Percentiles rank a stretch among this genome's conserved stretches.
These are phyloP conservation scores for Notocelia uddmanniana DNA, from an alignment of 2,888 invertebrate species.

Conservation along the genomic window DNA sequence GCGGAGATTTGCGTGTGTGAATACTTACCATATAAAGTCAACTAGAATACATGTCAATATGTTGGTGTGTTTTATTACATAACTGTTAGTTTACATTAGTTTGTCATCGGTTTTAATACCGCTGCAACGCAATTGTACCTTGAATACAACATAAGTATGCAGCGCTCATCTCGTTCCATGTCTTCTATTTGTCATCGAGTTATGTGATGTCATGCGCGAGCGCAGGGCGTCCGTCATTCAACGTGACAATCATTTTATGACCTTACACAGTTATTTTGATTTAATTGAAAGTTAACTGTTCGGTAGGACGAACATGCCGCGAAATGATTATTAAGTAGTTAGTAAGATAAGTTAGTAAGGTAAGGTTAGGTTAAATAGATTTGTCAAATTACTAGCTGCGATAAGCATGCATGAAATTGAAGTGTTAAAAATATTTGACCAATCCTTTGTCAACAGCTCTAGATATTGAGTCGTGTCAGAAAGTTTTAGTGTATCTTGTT, in stretches of 20 bases:
- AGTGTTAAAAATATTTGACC: too few relatives aligned
- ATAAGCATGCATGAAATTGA: too few relatives aligned
- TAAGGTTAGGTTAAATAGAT: too few relatives aligned
- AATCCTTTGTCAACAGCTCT: not conserved
- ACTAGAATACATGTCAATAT: constrained; percentile 2
- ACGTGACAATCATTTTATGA: constrained; percentile 23
- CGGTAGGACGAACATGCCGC: not conserved
- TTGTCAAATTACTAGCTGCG: too few relatives aligned
- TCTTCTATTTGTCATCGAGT: constrained; percentile 59
- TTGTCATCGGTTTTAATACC: constrained; percentile 33
- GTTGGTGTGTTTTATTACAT: not conserved
- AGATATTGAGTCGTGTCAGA: too few relatives aligned
- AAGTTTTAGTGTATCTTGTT: too few relatives aligned
- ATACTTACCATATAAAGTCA: not conserved
- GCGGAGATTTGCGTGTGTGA: constrained; percentile 11
- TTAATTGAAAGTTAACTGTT: not conserved
- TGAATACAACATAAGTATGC: constrained; percentile 68
- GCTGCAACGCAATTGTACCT: constrained; percentile 56
- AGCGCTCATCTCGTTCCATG: constrained; percentile 58
- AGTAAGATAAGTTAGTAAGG: too few relatives aligned
- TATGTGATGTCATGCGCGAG: constrained; percentile 60
- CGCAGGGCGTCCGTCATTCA: constrained; percentile 1
- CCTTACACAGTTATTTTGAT: constrained; percentile 6
- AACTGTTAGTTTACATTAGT: constrained; percentile 21
- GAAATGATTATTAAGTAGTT: not conserved